Conservation (phyloP, 2,113 vertebrate genomes). For the Delphinus delphis region DNA sequence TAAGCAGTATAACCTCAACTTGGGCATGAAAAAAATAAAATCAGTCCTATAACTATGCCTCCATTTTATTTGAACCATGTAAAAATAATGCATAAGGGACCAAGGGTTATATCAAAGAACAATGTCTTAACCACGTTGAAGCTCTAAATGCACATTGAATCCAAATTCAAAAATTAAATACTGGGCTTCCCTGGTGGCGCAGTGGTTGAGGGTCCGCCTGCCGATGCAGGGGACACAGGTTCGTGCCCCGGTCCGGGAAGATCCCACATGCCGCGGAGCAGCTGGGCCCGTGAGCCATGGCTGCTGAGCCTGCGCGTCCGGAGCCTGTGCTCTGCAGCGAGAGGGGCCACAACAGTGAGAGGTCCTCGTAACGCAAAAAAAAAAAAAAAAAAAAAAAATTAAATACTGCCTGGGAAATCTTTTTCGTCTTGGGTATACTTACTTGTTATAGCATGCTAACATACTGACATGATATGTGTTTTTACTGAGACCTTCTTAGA, state of each 20-base stretch:
- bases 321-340: no score
- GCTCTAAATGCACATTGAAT: neutral
- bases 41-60: neutral
- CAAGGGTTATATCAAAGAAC: neutral
- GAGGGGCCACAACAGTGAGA: no score
- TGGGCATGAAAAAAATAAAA: neutral
- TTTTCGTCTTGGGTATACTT: neutral
- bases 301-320: no score
- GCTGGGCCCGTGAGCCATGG: no score
- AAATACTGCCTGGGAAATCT: neutral
- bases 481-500: neutral
- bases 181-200: no score
- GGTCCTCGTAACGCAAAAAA: no score
- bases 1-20: neutral
- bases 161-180: neutral
- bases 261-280: no score
- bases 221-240: no score
- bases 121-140: neutral
- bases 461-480: neutral
- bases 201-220: no score
- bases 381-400: neutral
- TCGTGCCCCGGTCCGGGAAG: no score
- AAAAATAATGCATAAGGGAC: neutral
- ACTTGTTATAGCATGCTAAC: neutral
- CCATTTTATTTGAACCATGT: neutral